phyloP scores from a whole-genome alignment of 2,797 vertebrate species.

The Xenopus petersii region DNA sequence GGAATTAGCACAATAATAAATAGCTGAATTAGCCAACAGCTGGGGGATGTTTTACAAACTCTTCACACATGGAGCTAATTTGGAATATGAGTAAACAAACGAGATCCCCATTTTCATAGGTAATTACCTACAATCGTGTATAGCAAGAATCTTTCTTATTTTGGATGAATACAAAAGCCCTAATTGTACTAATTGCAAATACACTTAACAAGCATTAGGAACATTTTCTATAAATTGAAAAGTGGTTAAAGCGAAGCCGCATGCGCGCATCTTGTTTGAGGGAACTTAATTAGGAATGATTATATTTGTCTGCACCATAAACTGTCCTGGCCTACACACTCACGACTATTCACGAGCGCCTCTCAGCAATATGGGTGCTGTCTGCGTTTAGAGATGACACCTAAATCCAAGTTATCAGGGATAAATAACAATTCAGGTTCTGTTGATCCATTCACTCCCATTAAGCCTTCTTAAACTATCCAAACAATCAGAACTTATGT shows the following conservation, averaged over 20 bases:
- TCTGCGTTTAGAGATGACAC: too few relatives aligned
- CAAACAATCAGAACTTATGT: too few relatives aligned
- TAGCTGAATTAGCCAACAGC: constrained; percentile 45
- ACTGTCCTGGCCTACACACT: not conserved
- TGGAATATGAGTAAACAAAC: constrained; percentile 23
- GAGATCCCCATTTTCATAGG: not conserved
- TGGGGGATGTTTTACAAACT: constrained; percentile 36
- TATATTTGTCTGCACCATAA: constrained; percentile 31
- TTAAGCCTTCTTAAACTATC: too few relatives aligned
- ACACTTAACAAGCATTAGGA: constrained; percentile 11
- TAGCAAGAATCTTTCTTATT: constrained; percentile 13
- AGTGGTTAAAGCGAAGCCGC: constrained; percentile 30
- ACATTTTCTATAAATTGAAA: constrained; percentile 22
- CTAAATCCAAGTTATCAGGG: too few relatives aligned
- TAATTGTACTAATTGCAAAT: constrained; percentile 29
- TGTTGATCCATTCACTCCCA: too few relatives aligned
- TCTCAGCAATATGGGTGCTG: too few relatives aligned
- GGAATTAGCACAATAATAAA: constrained; percentile 47
- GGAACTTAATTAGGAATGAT: constrained; percentile 32
- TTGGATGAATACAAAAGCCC: constrained; percentile 4
- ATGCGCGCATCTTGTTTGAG: constrained; percentile 8
- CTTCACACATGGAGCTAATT: constrained; percentile 43
- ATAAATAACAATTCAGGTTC: too few relatives aligned
- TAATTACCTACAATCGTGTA: constrained; percentile 14
- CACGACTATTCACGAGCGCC: too few relatives aligned